Conservation (phyloP, 1,140 invertebrate species). For the Aphelenchoides besseyi region DNA sequence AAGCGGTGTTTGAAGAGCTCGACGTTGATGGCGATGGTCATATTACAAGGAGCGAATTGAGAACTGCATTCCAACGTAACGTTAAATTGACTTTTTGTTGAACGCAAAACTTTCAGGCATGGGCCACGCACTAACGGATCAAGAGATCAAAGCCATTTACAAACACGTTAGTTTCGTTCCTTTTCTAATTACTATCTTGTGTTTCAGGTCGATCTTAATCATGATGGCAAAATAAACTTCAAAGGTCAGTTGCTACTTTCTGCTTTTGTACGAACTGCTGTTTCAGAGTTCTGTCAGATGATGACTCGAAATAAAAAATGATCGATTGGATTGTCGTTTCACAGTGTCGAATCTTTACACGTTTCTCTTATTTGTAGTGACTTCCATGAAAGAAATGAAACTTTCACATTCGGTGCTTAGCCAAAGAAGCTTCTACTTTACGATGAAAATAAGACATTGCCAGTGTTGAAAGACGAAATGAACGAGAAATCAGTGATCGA, state of each 20-base stretch:
- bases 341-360: not conserved
- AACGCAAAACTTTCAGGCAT: too few relatives aligned
- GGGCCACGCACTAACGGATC: constrained; percentile 53
- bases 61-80: constrained; percentile 60
- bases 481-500: too few relatives aligned
- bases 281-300: constrained; percentile 27
- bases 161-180: constrained; percentile 43
- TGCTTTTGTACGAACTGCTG: too few relatives aligned
- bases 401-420: too few relatives aligned
- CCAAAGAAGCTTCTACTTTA: too few relatives aligned
- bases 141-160: constrained; percentile 62
- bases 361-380: not conserved
- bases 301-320: constrained; percentile 3
- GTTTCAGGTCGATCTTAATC: constrained; percentile 49
- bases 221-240: constrained; percentile 63
- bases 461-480: too few relatives aligned
- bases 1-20: constrained; percentile 60
- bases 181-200: not conserved
- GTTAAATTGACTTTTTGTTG: too few relatives aligned
- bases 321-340: not conserved
- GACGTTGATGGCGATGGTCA: constrained; percentile 62
- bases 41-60: constrained; percentile 58
- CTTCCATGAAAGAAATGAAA: too few relatives aligned
- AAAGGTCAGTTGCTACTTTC: too few relatives aligned
- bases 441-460: too few relatives aligned